These are phyloP conservation scores for Cydia pomonella DNA, from an alignment of 1,140 invertebrate genomes.

Conservation along the genomic window DNA sequence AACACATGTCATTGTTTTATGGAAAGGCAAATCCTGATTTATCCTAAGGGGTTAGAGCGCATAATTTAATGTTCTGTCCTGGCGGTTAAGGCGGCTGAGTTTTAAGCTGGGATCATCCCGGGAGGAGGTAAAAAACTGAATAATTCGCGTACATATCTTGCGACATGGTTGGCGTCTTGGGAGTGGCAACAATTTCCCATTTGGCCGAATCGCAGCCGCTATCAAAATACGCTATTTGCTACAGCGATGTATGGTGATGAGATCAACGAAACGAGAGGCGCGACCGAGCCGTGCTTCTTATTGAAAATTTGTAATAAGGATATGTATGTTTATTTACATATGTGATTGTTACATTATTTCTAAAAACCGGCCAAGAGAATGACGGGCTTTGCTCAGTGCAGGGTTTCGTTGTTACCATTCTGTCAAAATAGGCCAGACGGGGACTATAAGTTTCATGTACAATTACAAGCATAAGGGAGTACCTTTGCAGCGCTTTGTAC, in stretches of 20 bases:
- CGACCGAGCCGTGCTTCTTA: not conserved
- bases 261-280: constrained; percentile 37
- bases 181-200: constrained; percentile 70
- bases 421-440: too few species aligned
- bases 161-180: constrained; percentile 60
- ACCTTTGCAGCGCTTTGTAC: too few species aligned
- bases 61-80: constrained; percentile 29
- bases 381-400: too few species aligned
- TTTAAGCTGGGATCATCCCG: constrained; percentile 48
- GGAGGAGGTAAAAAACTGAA: constrained; percentile 68
- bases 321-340: not conserved
- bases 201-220: constrained; percentile 50
- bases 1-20: constrained; percentile 42
- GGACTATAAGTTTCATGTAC: too few species aligned
- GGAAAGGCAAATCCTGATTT: constrained; percentile 36
- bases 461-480: too few species aligned
- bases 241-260: constrained; percentile 50
- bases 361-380: too few species aligned
- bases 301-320: constrained; percentile 40
- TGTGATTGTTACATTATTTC: not conserved
- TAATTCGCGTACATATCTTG: constrained; percentile 69
- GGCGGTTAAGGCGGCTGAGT: constrained; percentile 46
- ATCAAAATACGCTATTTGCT: constrained; percentile 61
- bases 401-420: too few species aligned
- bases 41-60: constrained; percentile 30